Percentiles rank a stretch among this genome's conserved stretches.
Conservation (phyloP, 2,113 vertebrate species). For the Arvicanthis niloticus region DNA sequence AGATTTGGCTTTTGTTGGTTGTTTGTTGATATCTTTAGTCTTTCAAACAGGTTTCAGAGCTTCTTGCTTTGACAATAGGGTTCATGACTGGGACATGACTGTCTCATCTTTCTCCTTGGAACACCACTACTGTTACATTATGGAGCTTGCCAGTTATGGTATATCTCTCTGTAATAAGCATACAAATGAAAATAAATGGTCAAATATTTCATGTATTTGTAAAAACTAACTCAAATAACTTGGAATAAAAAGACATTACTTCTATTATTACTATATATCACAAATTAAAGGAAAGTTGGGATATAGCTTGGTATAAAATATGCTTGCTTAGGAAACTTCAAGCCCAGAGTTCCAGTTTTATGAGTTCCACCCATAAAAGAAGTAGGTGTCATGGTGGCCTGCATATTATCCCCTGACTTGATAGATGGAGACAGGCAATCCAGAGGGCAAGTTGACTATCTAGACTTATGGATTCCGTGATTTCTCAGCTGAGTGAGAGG, state of each 20-base stretch:
- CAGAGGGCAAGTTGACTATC: background rate
- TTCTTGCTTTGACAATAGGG: slow-evolving; percentile 48
- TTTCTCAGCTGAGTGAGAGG: background rate
- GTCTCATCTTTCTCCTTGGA: background rate
- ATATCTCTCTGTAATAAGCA: slow-evolving; percentile 53
- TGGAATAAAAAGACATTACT: slow-evolving; percentile 25
- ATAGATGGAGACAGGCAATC: background rate
- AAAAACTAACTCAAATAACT: slow-evolving; percentile 37
- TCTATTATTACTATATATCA: slow-evolving; percentile 5
- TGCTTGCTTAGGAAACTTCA: background rate
- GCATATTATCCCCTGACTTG: background rate
- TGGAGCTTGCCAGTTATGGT: slow-evolving; percentile 38
- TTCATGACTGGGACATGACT: background rate
- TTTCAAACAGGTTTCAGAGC: slow-evolving; percentile 59
- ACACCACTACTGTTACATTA: slow-evolving; percentile 8
- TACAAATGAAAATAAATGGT: slow-evolving; percentile 39
- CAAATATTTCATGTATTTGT: slow-evolving; percentile 25
- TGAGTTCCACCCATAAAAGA: background rate
- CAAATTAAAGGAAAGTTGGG: background rate
- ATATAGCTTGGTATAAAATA: background rate
- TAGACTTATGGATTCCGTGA: background rate
- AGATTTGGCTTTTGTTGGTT: slow-evolving; percentile 75
- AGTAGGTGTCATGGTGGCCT: no score
- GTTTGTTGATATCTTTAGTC: slow-evolving; percentile 67
- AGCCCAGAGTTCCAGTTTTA: background rate